These are phyloP conservation scores for Cheilosia grossa DNA, from an alignment of 2,888 invertebrate genomes.

Conservation along the genomic window DNA sequence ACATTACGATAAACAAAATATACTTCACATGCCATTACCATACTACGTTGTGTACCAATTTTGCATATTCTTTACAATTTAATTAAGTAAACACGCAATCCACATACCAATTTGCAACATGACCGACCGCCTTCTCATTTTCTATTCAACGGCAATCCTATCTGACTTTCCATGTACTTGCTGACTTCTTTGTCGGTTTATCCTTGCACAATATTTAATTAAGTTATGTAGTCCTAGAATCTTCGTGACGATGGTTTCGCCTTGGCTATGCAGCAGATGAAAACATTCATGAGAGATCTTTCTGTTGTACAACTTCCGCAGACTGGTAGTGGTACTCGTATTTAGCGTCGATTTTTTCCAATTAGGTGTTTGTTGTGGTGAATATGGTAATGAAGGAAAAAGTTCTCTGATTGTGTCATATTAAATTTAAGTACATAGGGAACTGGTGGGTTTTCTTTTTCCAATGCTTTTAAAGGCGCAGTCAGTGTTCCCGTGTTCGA, in stretches of 20 bases:
- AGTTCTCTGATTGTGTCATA: neutral
- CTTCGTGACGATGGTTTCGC: neutral
- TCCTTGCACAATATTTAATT: conserved; percentile 39
- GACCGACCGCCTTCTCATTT: conserved; percentile 38
- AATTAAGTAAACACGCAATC: conserved; percentile 37
- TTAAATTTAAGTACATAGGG: too few species aligned
- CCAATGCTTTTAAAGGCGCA: too few species aligned
- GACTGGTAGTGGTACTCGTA: neutral
- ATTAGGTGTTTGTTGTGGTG: neutral
- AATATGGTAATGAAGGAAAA: neutral
- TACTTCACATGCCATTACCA: neutral
- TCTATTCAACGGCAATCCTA: conserved; percentile 16
- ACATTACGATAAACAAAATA: neutral
- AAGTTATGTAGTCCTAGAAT: conserved; percentile 14
- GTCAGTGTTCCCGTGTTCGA: too few species aligned
- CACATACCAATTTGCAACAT: conserved; percentile 46
- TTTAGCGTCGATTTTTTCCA: conserved; percentile 5
- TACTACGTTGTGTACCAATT: conserved; percentile 1
- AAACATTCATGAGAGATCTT: neutral
- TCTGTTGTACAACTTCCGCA: neutral
- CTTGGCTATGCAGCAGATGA: conserved; percentile 14
- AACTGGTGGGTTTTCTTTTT: too few species aligned
- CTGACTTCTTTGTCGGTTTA: conserved; percentile 15
- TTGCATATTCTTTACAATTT: conserved; percentile 22
- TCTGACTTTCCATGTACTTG: neutral